Percentiles rank a stretch among this genome's conserved stretches.
Conservation (phyloP, 2,888 invertebrate genomes). For the Octonoba sinensis region DNA sequence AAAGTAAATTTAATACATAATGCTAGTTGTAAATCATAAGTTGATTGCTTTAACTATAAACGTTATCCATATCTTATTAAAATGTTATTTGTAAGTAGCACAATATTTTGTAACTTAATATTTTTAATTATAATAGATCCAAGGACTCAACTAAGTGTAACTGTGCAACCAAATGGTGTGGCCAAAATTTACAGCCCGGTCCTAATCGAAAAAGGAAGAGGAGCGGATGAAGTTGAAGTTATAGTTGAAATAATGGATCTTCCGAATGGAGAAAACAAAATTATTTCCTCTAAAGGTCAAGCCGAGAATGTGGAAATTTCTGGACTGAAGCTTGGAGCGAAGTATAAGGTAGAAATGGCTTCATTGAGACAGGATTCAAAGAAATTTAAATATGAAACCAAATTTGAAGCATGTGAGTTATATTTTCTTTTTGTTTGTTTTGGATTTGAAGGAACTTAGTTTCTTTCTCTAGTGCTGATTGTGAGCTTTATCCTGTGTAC, state of each 20-base stretch:
- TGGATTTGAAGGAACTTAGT: too few relatives aligned
- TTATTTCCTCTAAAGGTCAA: constrained; percentile 2
- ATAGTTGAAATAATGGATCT: neutral
- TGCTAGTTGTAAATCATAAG: too few relatives aligned
- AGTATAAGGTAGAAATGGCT: constrained; percentile 35
- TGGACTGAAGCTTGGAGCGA: constrained; percentile 26
- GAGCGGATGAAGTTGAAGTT: constrained; percentile 17
- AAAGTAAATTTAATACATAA: too few relatives aligned
- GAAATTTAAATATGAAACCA: constrained; percentile 20
- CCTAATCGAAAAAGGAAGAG: constrained; percentile 27
- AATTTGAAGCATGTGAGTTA: constrained; percentile 45
- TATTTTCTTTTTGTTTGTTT: neutral
- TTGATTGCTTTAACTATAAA: too few relatives aligned
- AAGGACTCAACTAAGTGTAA: constrained; percentile 1
- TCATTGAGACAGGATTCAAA: neutral
- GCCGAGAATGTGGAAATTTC: constrained; percentile 8
- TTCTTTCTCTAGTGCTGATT: too few relatives aligned
- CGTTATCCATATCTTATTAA: too few relatives aligned
- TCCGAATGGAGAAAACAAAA: neutral
- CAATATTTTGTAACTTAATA: too few relatives aligned
- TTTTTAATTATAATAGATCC: constrained; percentile 27
- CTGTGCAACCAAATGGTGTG: constrained; percentile 15
- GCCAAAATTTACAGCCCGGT: constrained; percentile 14
- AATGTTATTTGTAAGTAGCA: too few relatives aligned
- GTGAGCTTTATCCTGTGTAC: too few relatives aligned